Percentiles rank a stretch among this genome's conserved stretches.
Evolutionary conservation across 2,888 invertebrate genomes (phyloP).

Genomic region (Aphrophora alni): DNA sequence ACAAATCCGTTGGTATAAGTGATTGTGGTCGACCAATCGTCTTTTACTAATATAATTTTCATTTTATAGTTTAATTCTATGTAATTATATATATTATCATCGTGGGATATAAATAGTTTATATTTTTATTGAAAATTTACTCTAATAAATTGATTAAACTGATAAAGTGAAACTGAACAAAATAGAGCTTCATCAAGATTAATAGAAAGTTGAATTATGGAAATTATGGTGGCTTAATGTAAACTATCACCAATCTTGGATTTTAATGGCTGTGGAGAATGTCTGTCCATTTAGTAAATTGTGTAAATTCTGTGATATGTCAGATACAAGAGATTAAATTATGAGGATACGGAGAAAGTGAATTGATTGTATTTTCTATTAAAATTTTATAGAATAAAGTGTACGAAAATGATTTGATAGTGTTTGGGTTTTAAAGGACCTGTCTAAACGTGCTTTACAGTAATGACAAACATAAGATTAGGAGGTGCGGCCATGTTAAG

Average conservation of each 20-base stretch:
- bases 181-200: too few relatives aligned
- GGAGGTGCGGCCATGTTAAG: conserved; percentile 66
- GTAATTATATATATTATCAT: too few relatives aligned
- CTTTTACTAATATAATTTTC: too few relatives aligned
- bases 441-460: background rate
- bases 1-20: too few relatives aligned
- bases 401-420: background rate
- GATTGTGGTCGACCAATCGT: too few relatives aligned
- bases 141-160: too few relatives aligned
- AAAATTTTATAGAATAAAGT: background rate
- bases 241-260: background rate
- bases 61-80: too few relatives aligned
- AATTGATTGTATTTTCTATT: background rate
- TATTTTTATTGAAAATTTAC: too few relatives aligned
- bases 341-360: background rate
- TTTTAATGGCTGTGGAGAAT: background rate
- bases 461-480: conserved; percentile 18
- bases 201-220: too few relatives aligned
- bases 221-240: background rate
- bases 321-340: background rate
- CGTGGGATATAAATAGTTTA: too few relatives aligned
- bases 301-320: background rate
- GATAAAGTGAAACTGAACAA: too few relatives aligned
- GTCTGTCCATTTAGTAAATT: background rate
- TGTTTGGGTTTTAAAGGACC: background rate